Percentiles rank a stretch among this genome's conserved stretches.
These are phyloP conservation scores for Mastigias papua DNA, from an alignment of 30 jellyfish, hydroid and myxozoan genomes.

Conservation along the genomic window DNA sequence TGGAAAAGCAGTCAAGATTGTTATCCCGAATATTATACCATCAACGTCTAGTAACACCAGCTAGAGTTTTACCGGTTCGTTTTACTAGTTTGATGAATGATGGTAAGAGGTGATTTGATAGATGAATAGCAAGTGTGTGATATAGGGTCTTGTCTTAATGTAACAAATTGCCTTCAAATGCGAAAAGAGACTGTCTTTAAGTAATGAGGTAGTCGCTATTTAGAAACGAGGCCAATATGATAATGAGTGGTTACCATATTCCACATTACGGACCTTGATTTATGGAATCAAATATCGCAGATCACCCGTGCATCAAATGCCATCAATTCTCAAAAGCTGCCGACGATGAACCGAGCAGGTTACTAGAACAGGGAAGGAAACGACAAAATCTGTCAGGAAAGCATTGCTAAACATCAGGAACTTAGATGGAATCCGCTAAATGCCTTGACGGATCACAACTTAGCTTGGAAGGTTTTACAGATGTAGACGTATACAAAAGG, in stretches of 20 bases:
- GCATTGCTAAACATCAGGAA: not conserved
- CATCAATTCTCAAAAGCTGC: not conserved
- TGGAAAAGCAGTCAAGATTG: not conserved
- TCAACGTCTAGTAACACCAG: not conserved
- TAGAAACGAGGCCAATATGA: slow-evolving; percentile 2
- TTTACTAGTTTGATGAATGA: not conserved
- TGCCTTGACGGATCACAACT: slow-evolving; percentile 1
- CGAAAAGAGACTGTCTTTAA: slow-evolving; percentile 19
- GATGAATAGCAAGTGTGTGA: not conserved
- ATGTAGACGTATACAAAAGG: not conserved
- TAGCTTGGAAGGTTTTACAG: not conserved
- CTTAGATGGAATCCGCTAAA: slow-evolving; percentile 5
- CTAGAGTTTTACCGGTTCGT: not conserved
- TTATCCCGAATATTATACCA: not conserved
- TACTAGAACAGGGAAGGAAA: slow-evolving; percentile 7
- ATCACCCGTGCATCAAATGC: slow-evolving; percentile 1
- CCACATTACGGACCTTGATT: not conserved
- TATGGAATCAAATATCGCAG: not conserved
- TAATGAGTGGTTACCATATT: not conserved
- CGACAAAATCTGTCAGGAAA: not conserved
- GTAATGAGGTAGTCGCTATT: not conserved
- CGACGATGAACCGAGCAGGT: slow-evolving; percentile 3
- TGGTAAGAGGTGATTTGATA: not conserved
- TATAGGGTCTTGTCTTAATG: not conserved
- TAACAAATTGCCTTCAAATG: slow-evolving; percentile 7